phyloP scores from a whole-genome alignment of 2,113 vertebrate species.

The Campylomormyrus numenius region DNA sequence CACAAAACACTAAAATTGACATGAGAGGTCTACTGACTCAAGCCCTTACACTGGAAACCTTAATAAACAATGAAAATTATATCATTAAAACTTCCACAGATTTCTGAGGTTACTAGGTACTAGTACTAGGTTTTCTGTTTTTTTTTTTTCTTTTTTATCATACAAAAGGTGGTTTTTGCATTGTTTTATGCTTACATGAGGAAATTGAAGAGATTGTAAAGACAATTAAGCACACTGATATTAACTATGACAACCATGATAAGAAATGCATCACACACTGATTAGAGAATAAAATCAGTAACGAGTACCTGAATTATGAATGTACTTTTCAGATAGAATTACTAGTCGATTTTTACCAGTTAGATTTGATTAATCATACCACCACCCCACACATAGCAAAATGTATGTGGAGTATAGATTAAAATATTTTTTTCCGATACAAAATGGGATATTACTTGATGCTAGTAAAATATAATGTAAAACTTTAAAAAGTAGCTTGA shows the following conservation, averaged over 20 bases:
- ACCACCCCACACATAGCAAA: neutral
- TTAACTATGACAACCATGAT: neutral
- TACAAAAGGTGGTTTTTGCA: neutral
- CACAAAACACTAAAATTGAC: neutral
- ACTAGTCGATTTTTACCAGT: neutral
- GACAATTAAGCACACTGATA: neutral
- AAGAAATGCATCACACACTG: neutral
- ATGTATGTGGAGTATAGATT: neutral
- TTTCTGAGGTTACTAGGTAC: conserved; percentile 19
- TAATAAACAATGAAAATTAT: conserved; percentile 7
- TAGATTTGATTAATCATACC: neutral
- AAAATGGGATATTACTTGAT: neutral
- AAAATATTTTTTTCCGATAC: neutral
- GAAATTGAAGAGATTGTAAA: neutral
- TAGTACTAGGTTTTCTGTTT: neutral
- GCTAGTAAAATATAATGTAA: neutral
- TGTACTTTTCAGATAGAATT: neutral
- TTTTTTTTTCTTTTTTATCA: neutral
- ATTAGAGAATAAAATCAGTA: neutral
- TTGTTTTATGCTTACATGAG: neutral
- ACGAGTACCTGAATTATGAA: neutral
- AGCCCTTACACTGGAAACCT: neutral
- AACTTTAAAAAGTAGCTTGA: neutral
- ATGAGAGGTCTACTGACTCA: neutral
- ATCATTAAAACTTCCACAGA: neutral